Conservation (phyloP, 1,140 invertebrate species). For the Drosophila dunni region DNA sequence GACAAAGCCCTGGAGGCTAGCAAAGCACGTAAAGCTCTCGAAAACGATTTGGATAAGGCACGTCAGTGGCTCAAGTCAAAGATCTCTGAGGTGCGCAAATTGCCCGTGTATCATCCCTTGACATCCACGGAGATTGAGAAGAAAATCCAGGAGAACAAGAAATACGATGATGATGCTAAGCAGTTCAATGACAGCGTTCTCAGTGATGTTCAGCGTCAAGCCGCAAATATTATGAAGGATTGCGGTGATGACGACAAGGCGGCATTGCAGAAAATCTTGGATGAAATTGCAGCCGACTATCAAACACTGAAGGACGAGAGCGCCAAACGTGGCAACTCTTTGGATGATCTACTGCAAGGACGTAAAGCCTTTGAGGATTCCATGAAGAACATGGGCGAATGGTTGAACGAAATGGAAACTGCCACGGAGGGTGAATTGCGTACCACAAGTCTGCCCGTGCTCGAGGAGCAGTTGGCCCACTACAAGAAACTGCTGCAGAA, state of each 20-base stretch:
- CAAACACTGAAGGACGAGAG: constrained; percentile 89
- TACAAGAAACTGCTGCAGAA: constrained; percentile 92
- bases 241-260: constrained; percentile 90
- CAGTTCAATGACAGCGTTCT: constrained; percentile 91
- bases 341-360: constrained; percentile 90
- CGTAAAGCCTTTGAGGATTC: constrained; percentile 92
- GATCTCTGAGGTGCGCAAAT: constrained; percentile 90
- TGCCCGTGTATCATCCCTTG: constrained; percentile 90
- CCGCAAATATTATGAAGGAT: constrained; percentile 90
- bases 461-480: constrained; percentile 94
- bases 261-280: constrained; percentile 88
- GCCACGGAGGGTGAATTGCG: constrained; percentile 92
- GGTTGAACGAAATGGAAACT: constrained; percentile 95
- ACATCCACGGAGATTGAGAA: constrained; percentile 91
- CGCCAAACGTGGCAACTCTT: constrained; percentile 89
- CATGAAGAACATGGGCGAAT: constrained; percentile 91
- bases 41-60: constrained; percentile 91
- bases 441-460: constrained; percentile 90
- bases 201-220: constrained; percentile 91
- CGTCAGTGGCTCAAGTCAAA: constrained; percentile 92
- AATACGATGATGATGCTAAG: constrained; percentile 90
- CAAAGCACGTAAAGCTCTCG: constrained; percentile 90
- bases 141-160: constrained; percentile 90
- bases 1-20: constrained; percentile 88
- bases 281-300: constrained; percentile 89